Evolutionary conservation across 2,888 invertebrate genomes (phyloP).

Genomic region (Drosophila subsilvestris): DNA sequence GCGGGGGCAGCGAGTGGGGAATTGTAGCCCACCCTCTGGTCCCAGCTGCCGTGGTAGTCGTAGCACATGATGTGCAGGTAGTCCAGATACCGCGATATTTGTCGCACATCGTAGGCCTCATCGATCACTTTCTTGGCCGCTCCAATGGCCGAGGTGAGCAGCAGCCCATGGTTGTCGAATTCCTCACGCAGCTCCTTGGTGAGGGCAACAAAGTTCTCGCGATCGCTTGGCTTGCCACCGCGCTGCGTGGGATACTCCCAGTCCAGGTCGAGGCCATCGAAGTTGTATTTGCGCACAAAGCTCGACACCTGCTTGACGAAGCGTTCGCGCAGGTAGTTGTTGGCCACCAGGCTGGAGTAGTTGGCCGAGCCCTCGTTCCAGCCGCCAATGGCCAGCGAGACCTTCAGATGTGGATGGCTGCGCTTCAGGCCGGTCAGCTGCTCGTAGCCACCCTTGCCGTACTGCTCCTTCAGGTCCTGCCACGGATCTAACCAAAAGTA

Average conservation of each 20-base stretch:
- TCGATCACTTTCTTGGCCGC: slow-evolving; percentile 91
- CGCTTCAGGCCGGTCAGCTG: slow-evolving; percentile 88
- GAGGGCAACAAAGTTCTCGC: slow-evolving; percentile 90
- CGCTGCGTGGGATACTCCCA: slow-evolving; percentile 94
- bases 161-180: slow-evolving; percentile 88
- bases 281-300: slow-evolving; percentile 86
- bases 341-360: slow-evolving; percentile 86
- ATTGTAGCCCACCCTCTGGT: slow-evolving; percentile 90
- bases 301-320: slow-evolving; percentile 90
- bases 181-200: slow-evolving; percentile 91
- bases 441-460: slow-evolving; percentile 89
- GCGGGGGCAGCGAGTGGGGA: slow-evolving; percentile 87
- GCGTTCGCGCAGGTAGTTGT: slow-evolving; percentile 86
- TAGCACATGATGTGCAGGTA: slow-evolving; percentile 94
- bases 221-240: slow-evolving; percentile 90
- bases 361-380: slow-evolving; percentile 94
- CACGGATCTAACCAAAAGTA: slow-evolving; percentile 86
- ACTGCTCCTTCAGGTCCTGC: slow-evolving; percentile 90
- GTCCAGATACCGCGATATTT: slow-evolving; percentile 88
- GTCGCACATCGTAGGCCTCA: slow-evolving; percentile 90
- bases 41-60: slow-evolving; percentile 95
- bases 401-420: slow-evolving; percentile 89
- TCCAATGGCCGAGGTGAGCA: slow-evolving; percentile 93
- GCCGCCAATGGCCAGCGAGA: slow-evolving; percentile 93
- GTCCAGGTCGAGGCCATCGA: slow-evolving; percentile 85